Evolutionary conservation across 1,140 invertebrate genomes (phyloP).

Genomic region (Caenorhabditis inopinata): DNA sequence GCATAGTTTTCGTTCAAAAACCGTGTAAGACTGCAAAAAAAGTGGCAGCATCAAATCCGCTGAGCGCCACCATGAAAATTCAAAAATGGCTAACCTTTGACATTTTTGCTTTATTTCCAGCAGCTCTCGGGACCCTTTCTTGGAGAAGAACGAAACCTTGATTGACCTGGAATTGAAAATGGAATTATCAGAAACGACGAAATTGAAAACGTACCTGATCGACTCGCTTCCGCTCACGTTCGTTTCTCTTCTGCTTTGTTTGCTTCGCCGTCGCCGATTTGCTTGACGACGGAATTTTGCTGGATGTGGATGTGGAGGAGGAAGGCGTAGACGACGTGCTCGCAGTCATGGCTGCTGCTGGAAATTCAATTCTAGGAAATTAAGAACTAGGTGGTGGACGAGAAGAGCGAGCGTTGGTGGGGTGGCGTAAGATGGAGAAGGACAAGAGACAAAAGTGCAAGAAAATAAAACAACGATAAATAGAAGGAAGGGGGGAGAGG

Average conservation of each 20-base stretch:
- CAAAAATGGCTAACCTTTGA: neutral
- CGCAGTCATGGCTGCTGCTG: no score
- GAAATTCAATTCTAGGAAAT: no score
- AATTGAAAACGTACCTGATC: neutral
- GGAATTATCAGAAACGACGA: no score
- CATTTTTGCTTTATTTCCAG: neutral
- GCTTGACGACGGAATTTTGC: neutral
- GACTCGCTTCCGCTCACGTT: conserved; percentile 27
- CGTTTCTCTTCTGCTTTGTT: neutral
- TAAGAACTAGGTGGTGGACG: no score
- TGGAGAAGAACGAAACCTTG: neutral
- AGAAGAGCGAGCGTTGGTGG: no score
- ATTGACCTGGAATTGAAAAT: conserved; percentile 5
- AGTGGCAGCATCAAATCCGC: no score
- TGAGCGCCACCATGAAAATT: no score
- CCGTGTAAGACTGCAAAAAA: no score
- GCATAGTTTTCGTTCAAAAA: no score
- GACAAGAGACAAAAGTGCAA: neutral
- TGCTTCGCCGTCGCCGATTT: neutral
- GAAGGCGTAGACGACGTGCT: neutral
- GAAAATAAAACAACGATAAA: neutral
- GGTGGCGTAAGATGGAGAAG: no score
- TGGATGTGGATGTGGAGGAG: neutral
- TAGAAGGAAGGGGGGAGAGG: neutral
- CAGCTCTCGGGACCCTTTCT: neutral